Base-by-base conservation (phyloP, 2,888 invertebrate species). In the Dysmachus trigonus region DNA sequence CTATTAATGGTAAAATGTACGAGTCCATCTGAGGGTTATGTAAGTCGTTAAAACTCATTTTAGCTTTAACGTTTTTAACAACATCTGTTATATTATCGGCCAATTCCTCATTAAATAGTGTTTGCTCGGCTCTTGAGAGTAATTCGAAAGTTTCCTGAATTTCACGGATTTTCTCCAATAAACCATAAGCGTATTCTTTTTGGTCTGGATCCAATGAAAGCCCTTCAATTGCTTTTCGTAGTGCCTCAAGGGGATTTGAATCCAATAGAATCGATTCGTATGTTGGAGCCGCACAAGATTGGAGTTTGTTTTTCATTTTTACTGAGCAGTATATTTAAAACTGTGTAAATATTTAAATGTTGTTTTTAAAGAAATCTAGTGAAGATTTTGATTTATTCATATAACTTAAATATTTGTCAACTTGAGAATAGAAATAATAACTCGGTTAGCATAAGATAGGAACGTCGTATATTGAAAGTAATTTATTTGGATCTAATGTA, bases 41-140 rank as follows among this genome's bases (percentile, higher is more conserved):
- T 38, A 73, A 7, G 18, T 53, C 62, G 27, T 71, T 22, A 15
- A 22, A n/a, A 22, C 62, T 41, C 18, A 85, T 2, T 79, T 77
- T 85, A 41, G 71, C 15, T 79, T 79, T 85, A 22, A 83, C 22
- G 18, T 13, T 71, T 83, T 83, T 72, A 3, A 83, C 72, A n/a
- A 38, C 31, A 33, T 62, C 30, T 2, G 81, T 31, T 15, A 81
- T 81, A 53, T 81, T 81, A 10, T 53, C 81, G 10, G 22, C 8
- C 31, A 87, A 76, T 51, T 87, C 87, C 2, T 81, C 41, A 22
- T 74, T 79, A 82, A 86, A 85, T 38, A 82, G 38, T 73, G 82
- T 27, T 77, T 86, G 84, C 6, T 87, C 87, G 27, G 86, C 77
- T 4, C 71, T 35, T 30, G 81, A 13, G 51, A 87, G 82, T 22